Evolutionary conservation across 2,797 vertebrate species (phyloP).

Genomic region (Takifugu ocellatus): DNA sequence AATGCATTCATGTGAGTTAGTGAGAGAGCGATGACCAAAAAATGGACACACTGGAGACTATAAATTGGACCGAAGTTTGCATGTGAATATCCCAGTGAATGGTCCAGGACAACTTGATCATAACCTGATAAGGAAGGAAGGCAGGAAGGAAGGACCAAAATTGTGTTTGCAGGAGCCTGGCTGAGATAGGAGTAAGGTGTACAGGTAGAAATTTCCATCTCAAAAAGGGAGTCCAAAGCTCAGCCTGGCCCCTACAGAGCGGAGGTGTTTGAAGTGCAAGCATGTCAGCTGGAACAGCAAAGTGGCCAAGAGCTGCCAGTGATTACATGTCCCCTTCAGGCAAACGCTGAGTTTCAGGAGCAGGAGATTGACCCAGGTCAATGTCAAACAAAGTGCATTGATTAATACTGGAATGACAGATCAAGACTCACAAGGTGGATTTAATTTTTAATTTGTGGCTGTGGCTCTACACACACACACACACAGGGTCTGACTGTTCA

Average conservation of each 20-base stretch:
- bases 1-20: constrained; percentile 10
- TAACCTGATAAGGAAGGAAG: no score
- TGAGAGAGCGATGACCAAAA: no score
- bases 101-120: not conserved
- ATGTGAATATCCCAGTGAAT: not conserved
- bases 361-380: constrained; percentile 10
- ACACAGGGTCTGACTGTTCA: no score
- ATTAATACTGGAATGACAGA: not conserved
- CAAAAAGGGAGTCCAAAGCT: constrained; percentile 37
- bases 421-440: no score
- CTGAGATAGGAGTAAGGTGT: constrained; percentile 42
- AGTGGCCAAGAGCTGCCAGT: constrained; percentile 39
- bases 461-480: no score
- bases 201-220: constrained; percentile 47
- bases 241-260: constrained; percentile 30
- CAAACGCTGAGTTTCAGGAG: constrained; percentile 8
- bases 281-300: constrained; percentile 40
- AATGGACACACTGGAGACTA: no score
- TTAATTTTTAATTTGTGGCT: no score
- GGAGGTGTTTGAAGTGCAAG: constrained; percentile 33
- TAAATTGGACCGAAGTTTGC: not conserved
- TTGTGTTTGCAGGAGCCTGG: constrained; percentile 22
- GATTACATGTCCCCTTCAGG: constrained; percentile 35
- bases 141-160: not conserved
- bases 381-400: constrained; percentile 7